Base-by-base conservation (phyloP, 2,888 invertebrate genomes). In the Hedychridium roseum region DNA sequence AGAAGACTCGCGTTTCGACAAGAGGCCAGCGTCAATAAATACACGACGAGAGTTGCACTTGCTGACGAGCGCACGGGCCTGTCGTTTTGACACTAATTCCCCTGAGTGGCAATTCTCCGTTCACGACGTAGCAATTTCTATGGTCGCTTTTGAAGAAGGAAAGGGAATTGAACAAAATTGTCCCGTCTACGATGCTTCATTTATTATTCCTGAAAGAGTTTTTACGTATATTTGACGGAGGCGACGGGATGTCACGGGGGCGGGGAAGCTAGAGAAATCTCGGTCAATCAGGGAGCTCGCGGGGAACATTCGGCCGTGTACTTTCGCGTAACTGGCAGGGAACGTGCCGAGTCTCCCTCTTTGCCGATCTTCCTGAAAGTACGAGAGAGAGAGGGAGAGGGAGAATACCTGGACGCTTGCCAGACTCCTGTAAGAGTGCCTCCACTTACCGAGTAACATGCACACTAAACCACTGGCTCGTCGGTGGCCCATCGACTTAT, bases 401-500 rank as follows among this genome's bases (percentile, higher is more conserved):
- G 54, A 54, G 57, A 49, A 55, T n/a, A 55, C 49, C 57, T 73
- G 71, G 71, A 68, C 39, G 35, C 32, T 42, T 52, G 70, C 69
- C 70, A 74, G 58, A 43, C 54, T 60, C 51, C 57, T 54, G 55
- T 60, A 64, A 63, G 68, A 72, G 71, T 71, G 69, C 68, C 70
- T 70, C 71, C 73, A 73, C 73, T 76, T 76, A 73, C 69, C 68
- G 63, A 67, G 61, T 69, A 66, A 69, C 69, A 63, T 64, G 59
- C 55, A 67, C 51, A 54, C 52, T 54, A 62, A 58, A 65, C 59
- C 61, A 56, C 59, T 63, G 59, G 53, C 64, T 63, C 61, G 43
- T 39, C 54, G 49, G 45, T n/a, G 50, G 52, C 54, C 50, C 43
- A 35, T 55, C 56, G 62, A 68, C 65, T 70, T 68, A 66, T 68